These are phyloP conservation scores for Sterna hirundo DNA, from an alignment of 2,113 vertebrate species.

Conservation along the genomic window DNA sequence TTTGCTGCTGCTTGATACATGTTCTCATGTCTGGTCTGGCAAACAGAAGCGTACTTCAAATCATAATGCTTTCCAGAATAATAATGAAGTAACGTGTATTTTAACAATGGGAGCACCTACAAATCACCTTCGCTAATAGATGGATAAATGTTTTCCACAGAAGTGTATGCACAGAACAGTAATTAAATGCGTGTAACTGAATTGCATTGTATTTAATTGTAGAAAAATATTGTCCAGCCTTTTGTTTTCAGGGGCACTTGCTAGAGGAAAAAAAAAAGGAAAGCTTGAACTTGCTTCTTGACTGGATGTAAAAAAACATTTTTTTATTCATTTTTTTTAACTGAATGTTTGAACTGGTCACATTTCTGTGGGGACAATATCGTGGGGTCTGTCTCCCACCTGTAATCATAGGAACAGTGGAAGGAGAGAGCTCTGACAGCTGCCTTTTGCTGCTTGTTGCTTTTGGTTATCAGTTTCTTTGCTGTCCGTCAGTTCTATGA, in stretches of 20 bases:
- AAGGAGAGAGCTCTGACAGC: background rate
- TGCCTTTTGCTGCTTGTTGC: background rate
- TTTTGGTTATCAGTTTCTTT: background rate
- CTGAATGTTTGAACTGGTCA: background rate
- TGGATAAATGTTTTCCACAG: background rate
- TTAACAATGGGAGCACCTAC: background rate
- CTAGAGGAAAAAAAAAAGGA: too few species aligned
- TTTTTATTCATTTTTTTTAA: background rate
- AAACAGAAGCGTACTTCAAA: background rate
- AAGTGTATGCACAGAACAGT: background rate
- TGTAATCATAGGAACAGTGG: background rate
- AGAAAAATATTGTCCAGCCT: background rate
- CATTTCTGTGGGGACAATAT: background rate
- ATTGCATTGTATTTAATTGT: rapidly evolving
- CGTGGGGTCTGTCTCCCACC: background rate
- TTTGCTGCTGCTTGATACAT: background rate
- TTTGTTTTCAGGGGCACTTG: background rate
- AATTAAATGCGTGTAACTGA: background rate
- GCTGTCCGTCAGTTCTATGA: background rate
- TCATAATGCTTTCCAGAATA: background rate
- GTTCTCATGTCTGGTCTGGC: background rate
- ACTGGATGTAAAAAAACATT: background rate
- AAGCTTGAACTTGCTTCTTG: background rate
- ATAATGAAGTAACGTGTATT: background rate
- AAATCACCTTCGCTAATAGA: background rate